Percentiles rank a stretch among this genome's conserved stretches.
These are phyloP conservation scores for Eremophila alpestris DNA, from an alignment of 2,797 vertebrate species.

Conservation along the genomic window DNA sequence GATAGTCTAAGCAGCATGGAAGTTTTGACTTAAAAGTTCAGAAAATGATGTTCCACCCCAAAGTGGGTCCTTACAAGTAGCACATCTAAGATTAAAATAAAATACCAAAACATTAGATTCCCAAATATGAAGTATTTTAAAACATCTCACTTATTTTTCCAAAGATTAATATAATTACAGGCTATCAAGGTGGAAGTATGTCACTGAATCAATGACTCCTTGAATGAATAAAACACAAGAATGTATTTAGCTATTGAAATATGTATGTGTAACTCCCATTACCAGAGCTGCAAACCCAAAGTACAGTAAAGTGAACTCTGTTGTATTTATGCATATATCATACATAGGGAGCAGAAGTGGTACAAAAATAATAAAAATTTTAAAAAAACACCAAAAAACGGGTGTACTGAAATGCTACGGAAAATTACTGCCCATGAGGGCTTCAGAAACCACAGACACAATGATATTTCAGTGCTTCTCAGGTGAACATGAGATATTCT, in stretches of 20 bases:
- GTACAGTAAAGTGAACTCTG: neutral
- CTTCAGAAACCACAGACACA: neutral
- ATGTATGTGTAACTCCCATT: neutral
- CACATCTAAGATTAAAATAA: neutral
- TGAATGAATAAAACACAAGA: neutral
- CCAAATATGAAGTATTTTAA: neutral
- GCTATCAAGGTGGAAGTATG: neutral
- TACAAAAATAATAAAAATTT: neutral
- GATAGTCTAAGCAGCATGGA: neutral
- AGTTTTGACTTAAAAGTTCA: neutral
- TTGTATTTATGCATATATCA: neutral
- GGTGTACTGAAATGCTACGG: neutral
- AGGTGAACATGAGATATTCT: neutral
- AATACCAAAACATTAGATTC: neutral
- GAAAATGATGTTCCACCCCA: neutral
- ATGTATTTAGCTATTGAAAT: neutral
- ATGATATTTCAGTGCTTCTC: neutral
- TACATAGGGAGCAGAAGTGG: neutral
- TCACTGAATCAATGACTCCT: neutral
- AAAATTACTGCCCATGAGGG: neutral
- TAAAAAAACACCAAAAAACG: neutral
- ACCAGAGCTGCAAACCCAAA: neutral
- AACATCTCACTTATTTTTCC: neutral
- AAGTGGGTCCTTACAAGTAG: neutral
- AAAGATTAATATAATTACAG: neutral